phyloP scores from a whole-genome alignment of 2,888 invertebrate species.

The Ormyrus rosae region DNA sequence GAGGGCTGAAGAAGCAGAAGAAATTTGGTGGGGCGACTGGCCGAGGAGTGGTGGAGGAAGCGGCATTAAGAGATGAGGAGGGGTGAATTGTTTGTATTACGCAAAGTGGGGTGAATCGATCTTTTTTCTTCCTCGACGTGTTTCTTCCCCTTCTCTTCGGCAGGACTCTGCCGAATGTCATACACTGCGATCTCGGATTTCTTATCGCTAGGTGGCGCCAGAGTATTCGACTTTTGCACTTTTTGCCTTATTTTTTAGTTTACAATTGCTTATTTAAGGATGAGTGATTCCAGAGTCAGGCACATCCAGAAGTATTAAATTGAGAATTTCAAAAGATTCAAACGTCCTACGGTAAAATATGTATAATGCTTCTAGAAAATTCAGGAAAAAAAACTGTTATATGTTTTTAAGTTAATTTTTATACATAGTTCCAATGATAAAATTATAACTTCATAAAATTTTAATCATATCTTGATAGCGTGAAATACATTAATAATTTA shows the following conservation, averaged over 20 bases:
- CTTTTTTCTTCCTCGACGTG: constrained; percentile 57
- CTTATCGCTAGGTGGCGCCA: constrained; percentile 68
- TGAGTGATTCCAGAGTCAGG: too few relatives aligned
- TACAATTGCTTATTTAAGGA: background rate
- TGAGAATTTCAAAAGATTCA: too few relatives aligned
- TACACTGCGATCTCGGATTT: constrained; percentile 58
- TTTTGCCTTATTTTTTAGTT: constrained; percentile 22
- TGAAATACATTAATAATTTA: too few relatives aligned
- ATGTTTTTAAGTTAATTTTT: too few relatives aligned
- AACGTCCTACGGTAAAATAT: too few relatives aligned
- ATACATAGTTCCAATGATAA: too few relatives aligned
- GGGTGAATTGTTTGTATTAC: constrained; percentile 43
- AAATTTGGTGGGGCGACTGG: too few relatives aligned
- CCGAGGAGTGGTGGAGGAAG: background rate
- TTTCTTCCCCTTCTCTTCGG: constrained; percentile 38
- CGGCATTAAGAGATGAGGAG: constrained; percentile 34
- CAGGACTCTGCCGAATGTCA: constrained; percentile 11
- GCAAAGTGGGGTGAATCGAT: constrained; percentile 63
- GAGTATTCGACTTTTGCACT: constrained; percentile 34
- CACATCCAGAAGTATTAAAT: too few relatives aligned
- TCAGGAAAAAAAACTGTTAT: too few relatives aligned
- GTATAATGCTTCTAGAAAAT: too few relatives aligned
- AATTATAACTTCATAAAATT: too few relatives aligned
- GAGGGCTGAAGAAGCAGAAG: constrained; percentile 18
- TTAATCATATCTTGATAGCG: too few relatives aligned